Evolutionary conservation across 2,113 vertebrate species (phyloP), one percentile per base, ranked within the genome.

Genomic region (Malurus elegans): DNA sequence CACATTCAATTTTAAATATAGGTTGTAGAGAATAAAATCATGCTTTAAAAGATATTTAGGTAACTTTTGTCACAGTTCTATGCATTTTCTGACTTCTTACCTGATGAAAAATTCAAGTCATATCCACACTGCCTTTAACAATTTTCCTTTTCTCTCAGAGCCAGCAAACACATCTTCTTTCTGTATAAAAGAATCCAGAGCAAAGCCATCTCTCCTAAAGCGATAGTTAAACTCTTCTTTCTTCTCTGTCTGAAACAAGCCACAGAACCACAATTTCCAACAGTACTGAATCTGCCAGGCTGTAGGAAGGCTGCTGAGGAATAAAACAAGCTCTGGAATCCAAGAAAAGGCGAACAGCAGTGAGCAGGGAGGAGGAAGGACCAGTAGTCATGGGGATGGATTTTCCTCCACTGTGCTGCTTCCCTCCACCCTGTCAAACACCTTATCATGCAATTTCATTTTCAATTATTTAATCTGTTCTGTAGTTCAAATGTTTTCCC

Each of bases 341-440:
- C 82, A 75, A 70, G 53, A 50, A 58, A 82, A 86, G 76, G 34
- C 13, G 6, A 94, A 88, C 48, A 79, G 84, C 92, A 80, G 48
- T 82, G 83, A 85, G 86, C 79, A 74, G 95, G 95, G 96, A 98
- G 97, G 97, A 97, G 97, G 83, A 88, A 95, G 89, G 82, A 95
- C 60, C 91, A 91, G 96, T 93, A 96, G 91, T 90, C 94, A 96
- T 87, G 85, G 92, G 93, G 95, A 96, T 92, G 75, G 86, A 38
- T 94, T 95, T 86, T 75, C 74, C 80, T 93, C 69, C 57, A 10
- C 79, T 58, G 48, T 42, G 79, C 32, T 12, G 81, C 92, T 94
- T 89, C 88, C 56, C 91, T 85, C 91, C 73, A 13, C 91, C 94
- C 82, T 18, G 21, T 73, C 91, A 80, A 91, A 89, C 60, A 86